A percentile compares a stretch with the other conserved stretches of the same genome.
Evolutionary conservation across 2,797 vertebrate species (phyloP).

Genomic region (Nyctalus aviator): DNA sequence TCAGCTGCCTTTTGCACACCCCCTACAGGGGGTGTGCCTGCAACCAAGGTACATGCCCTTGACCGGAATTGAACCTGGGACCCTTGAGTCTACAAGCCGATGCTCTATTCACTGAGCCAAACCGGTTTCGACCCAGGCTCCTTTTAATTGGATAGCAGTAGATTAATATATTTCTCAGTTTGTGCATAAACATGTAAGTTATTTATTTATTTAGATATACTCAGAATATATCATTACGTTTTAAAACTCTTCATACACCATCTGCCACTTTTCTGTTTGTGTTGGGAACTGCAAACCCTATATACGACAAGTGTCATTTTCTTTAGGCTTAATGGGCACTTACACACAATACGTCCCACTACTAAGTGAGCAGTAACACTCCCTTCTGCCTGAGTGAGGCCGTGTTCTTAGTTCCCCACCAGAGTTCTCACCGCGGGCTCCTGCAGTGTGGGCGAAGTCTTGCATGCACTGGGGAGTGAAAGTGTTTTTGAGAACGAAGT

Average conservation of each 20-base stretch:
- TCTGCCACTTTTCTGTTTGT: constrained; percentile 8
- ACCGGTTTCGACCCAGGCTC: background rate
- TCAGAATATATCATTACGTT: constrained; percentile 18
- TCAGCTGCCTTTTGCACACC: too few species aligned
- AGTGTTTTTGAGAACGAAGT: background rate
- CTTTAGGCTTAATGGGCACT: background rate
- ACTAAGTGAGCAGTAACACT: background rate
- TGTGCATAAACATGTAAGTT: background rate
- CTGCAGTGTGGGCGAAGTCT: background rate
- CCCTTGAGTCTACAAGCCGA: too few species aligned
- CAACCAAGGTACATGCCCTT: too few species aligned
- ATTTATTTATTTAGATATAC: background rate
- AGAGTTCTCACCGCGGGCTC: background rate
- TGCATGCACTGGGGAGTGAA: background rate
- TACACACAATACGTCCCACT: background rate
- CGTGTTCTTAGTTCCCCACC: background rate
- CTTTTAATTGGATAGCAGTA: background rate
- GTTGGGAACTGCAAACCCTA: constrained; percentile 9
- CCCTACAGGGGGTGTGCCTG: too few species aligned
- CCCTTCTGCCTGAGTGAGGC: background rate
- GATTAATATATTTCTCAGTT: background rate
- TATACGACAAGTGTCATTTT: background rate
- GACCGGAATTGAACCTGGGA: too few species aligned
- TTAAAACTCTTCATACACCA: background rate
- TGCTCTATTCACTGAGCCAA: too few species aligned